A percentile compares a stretch with the other conserved stretches of the same genome.
phyloP scores from a whole-genome alignment of 53 echinoderm and acorn worm genomes.

The Actinopyga echinites region DNA sequence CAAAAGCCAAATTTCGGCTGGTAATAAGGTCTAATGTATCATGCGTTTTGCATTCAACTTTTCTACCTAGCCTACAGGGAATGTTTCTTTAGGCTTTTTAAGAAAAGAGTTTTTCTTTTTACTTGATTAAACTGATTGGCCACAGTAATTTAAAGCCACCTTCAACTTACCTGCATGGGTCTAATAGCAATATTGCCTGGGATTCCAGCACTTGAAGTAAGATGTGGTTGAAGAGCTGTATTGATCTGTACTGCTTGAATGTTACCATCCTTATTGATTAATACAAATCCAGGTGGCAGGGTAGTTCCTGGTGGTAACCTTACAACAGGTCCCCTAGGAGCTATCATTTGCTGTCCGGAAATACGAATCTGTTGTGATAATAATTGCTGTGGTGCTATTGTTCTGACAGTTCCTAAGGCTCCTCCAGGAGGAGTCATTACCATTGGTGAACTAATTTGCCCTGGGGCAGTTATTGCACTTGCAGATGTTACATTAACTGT shows the following conservation, averaged over 20 bases:
- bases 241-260: constrained; percentile 78
- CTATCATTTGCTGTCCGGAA: constrained; percentile 79
- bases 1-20: too few species aligned
- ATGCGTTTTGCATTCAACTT: too few species aligned
- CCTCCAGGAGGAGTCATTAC: constrained; percentile 52
- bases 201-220: constrained; percentile 26
- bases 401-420: constrained; percentile 31
- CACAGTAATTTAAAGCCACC: neutral
- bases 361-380: constrained; percentile 72
- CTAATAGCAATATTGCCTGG: constrained; percentile 70
- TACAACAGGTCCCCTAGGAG: constrained; percentile 74
- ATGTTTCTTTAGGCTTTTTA: too few species aligned
- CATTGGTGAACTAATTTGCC: constrained; percentile 48
- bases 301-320: constrained; percentile 77
- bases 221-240: constrained; percentile 38
- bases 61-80: too few species aligned
- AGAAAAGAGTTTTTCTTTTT: too few species aligned
- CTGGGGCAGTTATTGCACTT: constrained; percentile 48
- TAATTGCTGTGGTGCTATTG: constrained; percentile 60
- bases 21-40: too few species aligned
- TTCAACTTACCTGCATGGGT: constrained; percentile 74
- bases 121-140: too few species aligned
- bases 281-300: constrained; percentile 84
- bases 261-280: constrained; percentile 91
- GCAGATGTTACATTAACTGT: constrained; percentile 69